Evolutionary conservation across 2,797 vertebrate species (phyloP).

Genomic region (Sebastes minor): DNA sequence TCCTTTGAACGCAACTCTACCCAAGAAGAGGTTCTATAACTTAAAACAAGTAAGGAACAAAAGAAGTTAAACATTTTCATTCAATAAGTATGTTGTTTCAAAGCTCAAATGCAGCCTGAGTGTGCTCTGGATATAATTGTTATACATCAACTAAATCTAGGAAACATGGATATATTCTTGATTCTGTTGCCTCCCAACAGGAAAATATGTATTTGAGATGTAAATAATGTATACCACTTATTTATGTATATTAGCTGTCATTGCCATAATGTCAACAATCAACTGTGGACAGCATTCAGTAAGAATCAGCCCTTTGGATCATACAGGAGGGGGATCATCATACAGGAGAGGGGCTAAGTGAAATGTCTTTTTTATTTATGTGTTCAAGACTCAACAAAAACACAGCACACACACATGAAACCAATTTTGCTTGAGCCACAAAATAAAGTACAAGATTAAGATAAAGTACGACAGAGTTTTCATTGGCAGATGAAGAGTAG

Average conservation of each 20-base stretch:
- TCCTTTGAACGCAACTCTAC: background rate
- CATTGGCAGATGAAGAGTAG: background rate
- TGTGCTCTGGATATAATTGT: background rate
- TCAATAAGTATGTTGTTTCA: background rate
- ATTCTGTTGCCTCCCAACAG: background rate
- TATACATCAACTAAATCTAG: background rate
- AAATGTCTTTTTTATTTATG: background rate
- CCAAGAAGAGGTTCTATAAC: background rate
- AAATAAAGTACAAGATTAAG: no score
- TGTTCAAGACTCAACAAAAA: no score
- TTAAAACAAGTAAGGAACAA: background rate
- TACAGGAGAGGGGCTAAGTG: background rate
- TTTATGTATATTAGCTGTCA: background rate
- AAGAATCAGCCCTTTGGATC: background rate
- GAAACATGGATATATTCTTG: background rate
- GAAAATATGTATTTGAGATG: background rate
- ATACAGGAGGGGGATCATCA: background rate
- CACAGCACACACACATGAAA: no score
- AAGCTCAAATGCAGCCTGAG: background rate
- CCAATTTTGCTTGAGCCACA: no score
- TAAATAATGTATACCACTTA: background rate
- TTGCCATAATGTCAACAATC: background rate
- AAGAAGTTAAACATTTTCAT: background rate
- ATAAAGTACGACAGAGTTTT: background rate
- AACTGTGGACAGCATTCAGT: constrained; percentile 21